These are phyloP conservation scores for Cossypha caffra DNA, from an alignment of 2,797 vertebrate genomes.

Conservation along the genomic window DNA sequence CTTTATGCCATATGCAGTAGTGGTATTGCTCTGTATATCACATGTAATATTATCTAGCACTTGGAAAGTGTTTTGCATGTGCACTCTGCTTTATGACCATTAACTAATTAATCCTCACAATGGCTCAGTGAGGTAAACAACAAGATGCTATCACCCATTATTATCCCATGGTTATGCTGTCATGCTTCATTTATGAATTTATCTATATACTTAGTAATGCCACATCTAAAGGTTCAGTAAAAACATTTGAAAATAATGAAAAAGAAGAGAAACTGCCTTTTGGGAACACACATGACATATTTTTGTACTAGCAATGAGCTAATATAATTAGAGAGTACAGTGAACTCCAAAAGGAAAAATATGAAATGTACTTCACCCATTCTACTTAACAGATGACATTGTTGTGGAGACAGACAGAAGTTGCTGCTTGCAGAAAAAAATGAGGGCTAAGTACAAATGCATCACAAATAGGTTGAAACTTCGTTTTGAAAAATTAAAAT, in stretches of 20 bases:
- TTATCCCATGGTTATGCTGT: slow-evolving; percentile 22
- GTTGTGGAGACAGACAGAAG: not conserved
- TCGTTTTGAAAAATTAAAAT: not conserved
- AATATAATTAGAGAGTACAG: not conserved
- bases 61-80: slow-evolving; percentile 40
- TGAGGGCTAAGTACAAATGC: not conserved
- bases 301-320: not conserved
- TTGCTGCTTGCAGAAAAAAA: not conserved
- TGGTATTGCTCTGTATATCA: slow-evolving; percentile 49
- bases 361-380: not conserved
- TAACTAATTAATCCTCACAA: slow-evolving; percentile 62
- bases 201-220: slow-evolving; percentile 13
- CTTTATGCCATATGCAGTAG: slow-evolving; percentile 29
- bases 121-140: slow-evolving; percentile 32
- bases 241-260: slow-evolving; percentile 9
- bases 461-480: not conserved
- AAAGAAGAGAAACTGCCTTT: not conserved
- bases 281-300: not conserved
- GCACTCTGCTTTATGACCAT: slow-evolving; percentile 47
- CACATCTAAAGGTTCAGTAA: not conserved
- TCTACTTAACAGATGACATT: not conserved
- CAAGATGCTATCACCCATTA: slow-evolving; percentile 11
- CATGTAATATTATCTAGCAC: slow-evolving; percentile 39
- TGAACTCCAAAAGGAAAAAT: not conserved
- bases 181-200: slow-evolving; percentile 29